Evolutionary conservation across 2,888 invertebrate genomes (phyloP).

Genomic region (Rotaria magnacalcarata): DNA sequence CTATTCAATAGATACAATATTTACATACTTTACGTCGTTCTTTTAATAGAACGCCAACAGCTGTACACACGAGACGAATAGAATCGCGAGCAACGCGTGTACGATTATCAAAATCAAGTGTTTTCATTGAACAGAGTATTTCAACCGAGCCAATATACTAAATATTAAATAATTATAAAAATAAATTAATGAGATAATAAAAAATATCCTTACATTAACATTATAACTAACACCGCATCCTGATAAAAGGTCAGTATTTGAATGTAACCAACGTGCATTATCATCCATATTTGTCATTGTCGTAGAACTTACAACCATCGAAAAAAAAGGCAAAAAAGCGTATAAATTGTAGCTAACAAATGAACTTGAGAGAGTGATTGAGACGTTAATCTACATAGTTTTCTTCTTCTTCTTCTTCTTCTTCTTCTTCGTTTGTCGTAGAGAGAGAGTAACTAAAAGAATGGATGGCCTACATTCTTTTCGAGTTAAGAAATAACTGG

Average conservation of each 20-base stretch:
- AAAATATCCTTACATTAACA: neutral
- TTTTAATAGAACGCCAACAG: neutral
- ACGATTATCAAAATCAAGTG: constrained; percentile 43
- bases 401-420: neutral
- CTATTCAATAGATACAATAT: neutral
- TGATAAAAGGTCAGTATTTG: neutral
- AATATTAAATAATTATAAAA: neutral
- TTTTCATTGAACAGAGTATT: constrained; percentile 44
- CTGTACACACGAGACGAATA: constrained; percentile 19
- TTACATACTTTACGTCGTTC: constrained; percentile 5
- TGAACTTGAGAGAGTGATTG: constrained; percentile 20
- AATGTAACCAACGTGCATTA: constrained; percentile 26
- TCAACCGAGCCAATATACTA: constrained; percentile 44
- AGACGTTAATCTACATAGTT: neutral
- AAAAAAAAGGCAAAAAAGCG: neutral
- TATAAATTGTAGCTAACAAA: neutral
- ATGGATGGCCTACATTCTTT: constrained; percentile 11
- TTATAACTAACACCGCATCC: constrained; percentile 15
- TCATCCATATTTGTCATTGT: neutral
- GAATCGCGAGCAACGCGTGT: constrained; percentile 43
- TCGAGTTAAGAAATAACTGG: neutral
- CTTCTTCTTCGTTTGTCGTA: neutral
- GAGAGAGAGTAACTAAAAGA: neutral
- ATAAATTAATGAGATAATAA: neutral
- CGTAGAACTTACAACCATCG: neutral